Conservation (phyloP, 2,888 invertebrate species). For the Drosophila mimetica region DNA sequence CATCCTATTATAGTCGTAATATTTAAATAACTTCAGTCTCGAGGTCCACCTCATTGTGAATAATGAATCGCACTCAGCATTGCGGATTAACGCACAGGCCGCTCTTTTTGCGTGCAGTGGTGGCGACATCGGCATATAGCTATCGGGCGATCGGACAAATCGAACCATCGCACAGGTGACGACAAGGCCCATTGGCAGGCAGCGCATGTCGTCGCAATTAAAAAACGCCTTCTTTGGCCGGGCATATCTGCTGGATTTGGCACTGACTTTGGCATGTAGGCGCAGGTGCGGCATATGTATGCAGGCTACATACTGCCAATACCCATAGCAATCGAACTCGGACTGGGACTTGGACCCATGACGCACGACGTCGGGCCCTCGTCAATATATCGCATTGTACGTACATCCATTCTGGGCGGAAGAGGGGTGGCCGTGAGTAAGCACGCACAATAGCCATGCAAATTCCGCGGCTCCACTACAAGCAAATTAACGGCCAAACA, state of each 20-base stretch:
- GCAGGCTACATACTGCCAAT: conserved; percentile 51
- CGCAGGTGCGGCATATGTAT: conserved; percentile 80
- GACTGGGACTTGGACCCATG: no score
- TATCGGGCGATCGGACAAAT: conserved; percentile 59
- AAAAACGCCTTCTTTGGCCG: conserved; percentile 81
- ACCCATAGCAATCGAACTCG: conserved; percentile 1
- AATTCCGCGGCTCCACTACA: conserved; percentile 59
- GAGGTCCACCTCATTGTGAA: conserved; percentile 25
- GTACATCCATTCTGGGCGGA: neutral
- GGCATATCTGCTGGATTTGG: conserved; percentile 47
- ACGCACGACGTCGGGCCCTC: conserved; percentile 60
- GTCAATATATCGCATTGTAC: conserved; percentile 6
- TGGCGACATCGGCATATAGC: conserved; percentile 53
- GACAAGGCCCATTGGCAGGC: conserved; percentile 78
- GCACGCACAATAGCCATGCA: conserved; percentile 70
- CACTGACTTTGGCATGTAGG: conserved; percentile 73
- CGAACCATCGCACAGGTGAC: conserved; percentile 53
- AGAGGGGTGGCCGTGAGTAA: conserved; percentile 39
- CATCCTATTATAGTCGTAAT: neutral
- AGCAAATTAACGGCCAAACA: conserved; percentile 68
- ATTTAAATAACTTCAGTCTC: neutral
- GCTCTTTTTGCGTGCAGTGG: conserved; percentile 45
- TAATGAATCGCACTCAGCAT: conserved; percentile 18
- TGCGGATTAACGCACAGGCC: conserved; percentile 35
- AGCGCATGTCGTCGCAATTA: conserved; percentile 82